phyloP scores from a whole-genome alignment of 2,888 invertebrate genomes.

The Dynastes tityus region DNA sequence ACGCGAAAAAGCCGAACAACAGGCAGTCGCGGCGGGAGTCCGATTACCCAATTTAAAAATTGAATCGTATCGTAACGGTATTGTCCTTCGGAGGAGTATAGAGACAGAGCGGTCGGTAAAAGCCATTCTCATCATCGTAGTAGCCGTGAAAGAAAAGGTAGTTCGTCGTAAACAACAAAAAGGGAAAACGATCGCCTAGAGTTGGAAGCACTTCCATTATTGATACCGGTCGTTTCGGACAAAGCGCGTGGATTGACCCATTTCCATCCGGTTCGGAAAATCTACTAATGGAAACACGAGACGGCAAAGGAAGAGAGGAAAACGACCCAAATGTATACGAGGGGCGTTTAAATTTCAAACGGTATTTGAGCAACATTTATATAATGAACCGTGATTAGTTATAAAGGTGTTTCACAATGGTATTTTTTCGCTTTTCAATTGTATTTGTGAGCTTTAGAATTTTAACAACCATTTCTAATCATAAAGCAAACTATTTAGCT shows the following conservation, averaged over 20 bases:
- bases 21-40: too few relatives aligned
- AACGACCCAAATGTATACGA: too few relatives aligned
- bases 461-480: too few relatives aligned
- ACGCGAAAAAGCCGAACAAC: not conserved
- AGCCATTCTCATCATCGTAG: conserved; percentile 8
- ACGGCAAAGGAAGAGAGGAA: not conserved
- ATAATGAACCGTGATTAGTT: too few relatives aligned
- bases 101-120: not conserved
- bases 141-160: conserved; percentile 3
- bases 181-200: conserved; percentile 2
- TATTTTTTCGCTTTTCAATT: too few relatives aligned
- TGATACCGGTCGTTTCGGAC: conserved; percentile 20
- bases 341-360: too few relatives aligned
- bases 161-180: conserved; percentile 23
- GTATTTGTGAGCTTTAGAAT: too few relatives aligned
- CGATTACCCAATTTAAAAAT: conserved; percentile 24
- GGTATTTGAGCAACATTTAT: too few relatives aligned
- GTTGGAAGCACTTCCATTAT: conserved; percentile 28
- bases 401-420: too few relatives aligned
- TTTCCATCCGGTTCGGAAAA: conserved; percentile 22
- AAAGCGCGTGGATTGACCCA: conserved; percentile 36
- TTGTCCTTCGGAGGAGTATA: not conserved
- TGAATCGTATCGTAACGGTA: conserved; percentile 1
- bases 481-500: too few relatives aligned
- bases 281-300: conserved; percentile 43